Conservation (phyloP, 2,797 vertebrate species). For the Danio albolineatus region DNA sequence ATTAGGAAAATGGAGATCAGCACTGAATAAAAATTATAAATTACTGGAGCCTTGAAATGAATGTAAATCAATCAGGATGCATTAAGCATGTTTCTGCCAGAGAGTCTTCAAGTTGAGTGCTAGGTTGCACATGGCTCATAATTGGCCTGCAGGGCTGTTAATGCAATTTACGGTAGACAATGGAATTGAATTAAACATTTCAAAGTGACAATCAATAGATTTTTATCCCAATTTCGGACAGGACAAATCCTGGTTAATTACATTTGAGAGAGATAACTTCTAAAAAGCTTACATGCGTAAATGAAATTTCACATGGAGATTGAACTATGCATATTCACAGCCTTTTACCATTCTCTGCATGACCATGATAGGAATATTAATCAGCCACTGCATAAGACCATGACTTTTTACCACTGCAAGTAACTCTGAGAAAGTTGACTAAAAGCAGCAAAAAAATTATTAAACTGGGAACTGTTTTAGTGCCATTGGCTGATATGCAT, state of each 20-base stretch:
- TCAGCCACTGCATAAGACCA: conserved; percentile 33
- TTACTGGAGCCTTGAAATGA: conserved; percentile 56
- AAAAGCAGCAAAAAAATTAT: conserved; percentile 3
- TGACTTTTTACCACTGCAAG: background rate
- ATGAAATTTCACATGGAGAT: conserved; percentile 56
- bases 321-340: conserved; percentile 56
- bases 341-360: conserved; percentile 31
- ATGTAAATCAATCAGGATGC: conserved; percentile 61
- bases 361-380: conserved; percentile 57
- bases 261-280: conserved; percentile 58
- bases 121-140: conserved; percentile 42
- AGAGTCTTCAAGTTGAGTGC: conserved; percentile 24
- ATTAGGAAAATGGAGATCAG: conserved; percentile 49
- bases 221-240: conserved; percentile 36
- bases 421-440: conserved; percentile 20
- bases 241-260: conserved; percentile 57
- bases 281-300: conserved; percentile 45
- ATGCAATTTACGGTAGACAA: conserved; percentile 56
- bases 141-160: conserved; percentile 49
- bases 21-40: conserved; percentile 47
- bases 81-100: conserved; percentile 58
- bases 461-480: conserved; percentile 15
- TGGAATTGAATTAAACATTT: conserved; percentile 57
- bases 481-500: conserved; percentile 29
- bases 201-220: conserved; percentile 52